A percentile compares a stretch with the other conserved stretches of the same genome.
These are phyloP conservation scores for Mellivora capensis DNA, from an alignment of 2,113 vertebrate genomes.

Conservation along the genomic window DNA sequence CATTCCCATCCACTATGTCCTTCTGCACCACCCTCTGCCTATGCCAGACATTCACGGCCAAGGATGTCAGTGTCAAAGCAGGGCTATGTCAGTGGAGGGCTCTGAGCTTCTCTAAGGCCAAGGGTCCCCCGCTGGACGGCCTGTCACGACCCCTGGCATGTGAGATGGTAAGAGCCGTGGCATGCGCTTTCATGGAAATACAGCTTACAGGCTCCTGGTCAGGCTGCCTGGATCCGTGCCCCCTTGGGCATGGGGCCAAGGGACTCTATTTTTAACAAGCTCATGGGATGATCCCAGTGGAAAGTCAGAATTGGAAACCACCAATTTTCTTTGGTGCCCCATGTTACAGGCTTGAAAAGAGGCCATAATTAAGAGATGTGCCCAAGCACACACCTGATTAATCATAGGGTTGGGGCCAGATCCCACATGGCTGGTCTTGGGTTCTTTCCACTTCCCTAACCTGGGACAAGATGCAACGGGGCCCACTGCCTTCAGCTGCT, in stretches of 20 bases:
- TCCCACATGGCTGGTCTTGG: background rate
- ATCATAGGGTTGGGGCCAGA: background rate
- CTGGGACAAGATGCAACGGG: rapidly evolving
- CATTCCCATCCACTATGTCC: background rate
- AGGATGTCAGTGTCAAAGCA: background rate
- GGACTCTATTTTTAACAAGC: background rate
- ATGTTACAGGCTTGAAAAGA: background rate
- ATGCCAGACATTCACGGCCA: rapidly evolving
- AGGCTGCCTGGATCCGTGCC: background rate
- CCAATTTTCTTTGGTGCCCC: background rate
- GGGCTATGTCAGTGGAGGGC: background rate
- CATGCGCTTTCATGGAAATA: background rate
- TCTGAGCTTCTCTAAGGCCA: background rate
- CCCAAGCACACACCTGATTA: background rate
- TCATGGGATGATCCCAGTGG: background rate
- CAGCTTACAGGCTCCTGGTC: background rate
- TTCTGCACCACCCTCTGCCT: background rate
- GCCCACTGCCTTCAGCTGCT: background rate
- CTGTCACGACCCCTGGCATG: background rate
- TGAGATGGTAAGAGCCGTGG: background rate
- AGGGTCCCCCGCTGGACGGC: background rate
- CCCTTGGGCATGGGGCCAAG: background rate
- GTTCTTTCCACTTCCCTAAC: background rate
- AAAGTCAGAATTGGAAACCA: background rate
- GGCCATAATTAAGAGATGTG: background rate